A percentile compares a stretch with the other conserved stretches of the same genome.
Conservation (phyloP, 2,797 vertebrate genomes). For the Craterocephalus amniculus region DNA sequence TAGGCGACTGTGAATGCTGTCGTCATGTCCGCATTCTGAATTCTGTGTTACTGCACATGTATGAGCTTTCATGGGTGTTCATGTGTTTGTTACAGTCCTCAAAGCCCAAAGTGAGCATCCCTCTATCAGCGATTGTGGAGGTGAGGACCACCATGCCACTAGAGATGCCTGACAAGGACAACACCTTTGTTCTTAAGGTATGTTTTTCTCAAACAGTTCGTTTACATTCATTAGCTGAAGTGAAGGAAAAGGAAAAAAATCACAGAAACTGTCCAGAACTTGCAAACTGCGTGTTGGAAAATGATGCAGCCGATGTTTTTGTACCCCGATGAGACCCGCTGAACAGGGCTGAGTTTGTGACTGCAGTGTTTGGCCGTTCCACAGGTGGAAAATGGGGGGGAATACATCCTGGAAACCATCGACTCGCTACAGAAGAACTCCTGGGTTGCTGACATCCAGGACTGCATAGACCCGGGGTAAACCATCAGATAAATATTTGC, state of each 20-base stretch:
- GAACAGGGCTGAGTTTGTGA: constrained; percentile 60
- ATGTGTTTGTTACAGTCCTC: constrained; percentile 85
- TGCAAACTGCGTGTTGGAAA: constrained; percentile 23
- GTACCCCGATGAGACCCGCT: constrained; percentile 8
- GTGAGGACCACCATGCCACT: constrained; percentile 98
- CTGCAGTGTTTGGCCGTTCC: constrained; percentile 56
- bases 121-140: constrained; percentile 93
- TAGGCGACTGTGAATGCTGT: not conserved
- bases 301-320: constrained; percentile 4
- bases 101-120: constrained; percentile 95
- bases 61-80: constrained; percentile 22
- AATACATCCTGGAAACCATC: constrained; percentile 98
- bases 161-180: constrained; percentile 99
- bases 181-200: constrained; percentile 98
- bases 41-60: not conserved
- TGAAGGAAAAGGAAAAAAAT: constrained; percentile 2
- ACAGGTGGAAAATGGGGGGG: constrained; percentile 94
- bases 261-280: not conserved
- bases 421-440: constrained; percentile 99
- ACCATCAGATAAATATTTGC: constrained; percentile 76
- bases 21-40: not conserved
- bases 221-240: not conserved
- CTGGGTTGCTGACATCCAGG: constrained; percentile 98
- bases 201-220: not conserved
- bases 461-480: constrained; percentile 97